These are phyloP conservation scores for Leptosomus discolor DNA, from an alignment of 2,113 vertebrate genomes.

Conservation along the genomic window DNA sequence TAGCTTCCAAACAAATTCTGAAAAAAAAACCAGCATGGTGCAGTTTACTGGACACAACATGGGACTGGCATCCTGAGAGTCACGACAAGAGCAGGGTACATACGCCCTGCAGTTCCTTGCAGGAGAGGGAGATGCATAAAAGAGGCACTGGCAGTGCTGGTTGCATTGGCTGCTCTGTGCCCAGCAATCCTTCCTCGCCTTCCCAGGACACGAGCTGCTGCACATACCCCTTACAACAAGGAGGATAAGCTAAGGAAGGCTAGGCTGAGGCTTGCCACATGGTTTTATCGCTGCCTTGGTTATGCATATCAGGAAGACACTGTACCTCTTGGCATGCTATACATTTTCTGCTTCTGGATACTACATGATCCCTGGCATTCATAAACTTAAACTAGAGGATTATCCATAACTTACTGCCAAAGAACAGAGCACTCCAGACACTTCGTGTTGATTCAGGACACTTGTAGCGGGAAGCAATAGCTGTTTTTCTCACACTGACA, in stretches of 20 bases:
- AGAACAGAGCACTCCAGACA: background rate
- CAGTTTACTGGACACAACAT: background rate
- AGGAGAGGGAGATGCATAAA: background rate
- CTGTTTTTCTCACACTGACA: background rate
- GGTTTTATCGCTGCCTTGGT: background rate
- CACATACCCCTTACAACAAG: background rate
- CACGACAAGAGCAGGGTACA: rapidly evolving
- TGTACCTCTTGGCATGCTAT: background rate
- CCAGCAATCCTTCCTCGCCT: background rate
- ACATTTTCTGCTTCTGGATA: background rate
- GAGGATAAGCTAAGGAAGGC: background rate
- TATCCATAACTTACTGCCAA: background rate
- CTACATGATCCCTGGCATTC: background rate
- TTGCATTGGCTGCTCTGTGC: background rate
- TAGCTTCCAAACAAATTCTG: background rate
- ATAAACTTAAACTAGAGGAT: background rate
- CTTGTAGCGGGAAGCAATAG: background rate
- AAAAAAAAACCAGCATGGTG: background rate
- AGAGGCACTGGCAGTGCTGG: background rate
- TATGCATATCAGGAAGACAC: background rate
- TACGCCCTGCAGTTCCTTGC: background rate
- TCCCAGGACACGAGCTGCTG: background rate
- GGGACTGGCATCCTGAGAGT: background rate
- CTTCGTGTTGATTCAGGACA: background rate
- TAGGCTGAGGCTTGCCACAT: background rate